Percentiles rank a stretch among this genome's conserved stretches.
These are phyloP conservation scores for Eupithecia insigniata DNA, from an alignment of 2,888 invertebrate genomes.

Conservation along the genomic window DNA sequence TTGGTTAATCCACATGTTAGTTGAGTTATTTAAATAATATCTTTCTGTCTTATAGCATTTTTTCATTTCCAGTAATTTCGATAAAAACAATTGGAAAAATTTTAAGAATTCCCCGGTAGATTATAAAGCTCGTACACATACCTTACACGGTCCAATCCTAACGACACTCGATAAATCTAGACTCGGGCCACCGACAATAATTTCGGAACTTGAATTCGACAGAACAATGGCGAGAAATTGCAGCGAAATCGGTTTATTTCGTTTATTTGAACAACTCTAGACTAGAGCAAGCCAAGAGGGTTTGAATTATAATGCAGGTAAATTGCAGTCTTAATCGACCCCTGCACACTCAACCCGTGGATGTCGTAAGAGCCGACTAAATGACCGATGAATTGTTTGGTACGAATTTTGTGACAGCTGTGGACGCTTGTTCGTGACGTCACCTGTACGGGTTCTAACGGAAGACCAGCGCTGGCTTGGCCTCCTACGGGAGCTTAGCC, in stretches of 20 bases:
- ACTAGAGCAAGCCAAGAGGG: not conserved
- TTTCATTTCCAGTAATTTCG: no score
- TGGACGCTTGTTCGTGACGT: no score
- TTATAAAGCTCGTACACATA: not conserved
- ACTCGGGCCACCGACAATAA: conserved; percentile 25
- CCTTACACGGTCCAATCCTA: conserved; percentile 17
- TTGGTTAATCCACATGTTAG: not conserved
- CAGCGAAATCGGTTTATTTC: conserved; percentile 11
- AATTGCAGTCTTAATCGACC: not conserved
- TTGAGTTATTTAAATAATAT: no score
- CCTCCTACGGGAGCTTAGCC: no score
- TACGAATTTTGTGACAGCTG: no score
- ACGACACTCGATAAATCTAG: conserved; percentile 29
- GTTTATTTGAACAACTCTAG: conserved; percentile 10
- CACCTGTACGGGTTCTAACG: no score
- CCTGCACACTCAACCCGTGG: not conserved
- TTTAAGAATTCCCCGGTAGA: conserved; percentile 3
- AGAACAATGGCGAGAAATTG: conserved; percentile 46
- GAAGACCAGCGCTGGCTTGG: no score
- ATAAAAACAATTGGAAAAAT: not conserved
- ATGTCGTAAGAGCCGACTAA: no score
- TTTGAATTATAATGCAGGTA: not conserved
- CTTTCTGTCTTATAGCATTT: no score
- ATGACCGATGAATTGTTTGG: no score
- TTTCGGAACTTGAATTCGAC: conserved; percentile 44